A percentile compares a stretch with the other conserved stretches of the same genome.
These are phyloP conservation scores for Lagenorhynchus albirostris DNA, from an alignment of 2,113 vertebrate genomes.

Conservation along the genomic window DNA sequence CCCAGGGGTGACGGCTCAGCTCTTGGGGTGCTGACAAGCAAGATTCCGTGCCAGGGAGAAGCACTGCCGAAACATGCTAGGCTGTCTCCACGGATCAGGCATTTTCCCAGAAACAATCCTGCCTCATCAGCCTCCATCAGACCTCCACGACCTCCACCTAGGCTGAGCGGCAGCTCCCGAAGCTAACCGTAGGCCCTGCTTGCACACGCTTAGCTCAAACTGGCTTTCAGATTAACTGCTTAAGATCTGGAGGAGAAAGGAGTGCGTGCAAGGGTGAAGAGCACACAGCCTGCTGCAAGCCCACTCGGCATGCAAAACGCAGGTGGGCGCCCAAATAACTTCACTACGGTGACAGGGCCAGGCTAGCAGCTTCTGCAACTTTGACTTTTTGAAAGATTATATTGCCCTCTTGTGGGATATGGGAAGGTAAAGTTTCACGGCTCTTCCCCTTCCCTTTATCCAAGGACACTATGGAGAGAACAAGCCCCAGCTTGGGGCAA, in stretches of 20 bases:
- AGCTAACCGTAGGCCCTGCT: neutral
- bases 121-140: neutral
- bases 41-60: neutral
- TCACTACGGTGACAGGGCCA: neutral
- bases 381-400: slow-evolving; percentile 19
- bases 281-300: neutral
- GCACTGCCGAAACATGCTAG: neutral
- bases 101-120: neutral
- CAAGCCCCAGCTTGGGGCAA: neutral
- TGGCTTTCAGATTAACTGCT: neutral
- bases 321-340: neutral
- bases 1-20: neutral
- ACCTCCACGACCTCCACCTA: neutral
- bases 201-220: neutral
- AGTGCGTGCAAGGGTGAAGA: neutral
- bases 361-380: neutral
- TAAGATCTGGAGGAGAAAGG: neutral
- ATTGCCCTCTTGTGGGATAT: slow-evolving; percentile 71
- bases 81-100: neutral
- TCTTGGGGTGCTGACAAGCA: neutral
- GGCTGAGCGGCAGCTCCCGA: neutral
- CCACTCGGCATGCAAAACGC: neutral
- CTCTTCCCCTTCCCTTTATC: neutral
- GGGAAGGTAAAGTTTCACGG: neutral
- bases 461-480: neutral